Evolutionary conservation across 2,888 invertebrate genomes (phyloP), one percentile per base, ranked within the genome.

Genomic region (Dascillus cervinus): DNA sequence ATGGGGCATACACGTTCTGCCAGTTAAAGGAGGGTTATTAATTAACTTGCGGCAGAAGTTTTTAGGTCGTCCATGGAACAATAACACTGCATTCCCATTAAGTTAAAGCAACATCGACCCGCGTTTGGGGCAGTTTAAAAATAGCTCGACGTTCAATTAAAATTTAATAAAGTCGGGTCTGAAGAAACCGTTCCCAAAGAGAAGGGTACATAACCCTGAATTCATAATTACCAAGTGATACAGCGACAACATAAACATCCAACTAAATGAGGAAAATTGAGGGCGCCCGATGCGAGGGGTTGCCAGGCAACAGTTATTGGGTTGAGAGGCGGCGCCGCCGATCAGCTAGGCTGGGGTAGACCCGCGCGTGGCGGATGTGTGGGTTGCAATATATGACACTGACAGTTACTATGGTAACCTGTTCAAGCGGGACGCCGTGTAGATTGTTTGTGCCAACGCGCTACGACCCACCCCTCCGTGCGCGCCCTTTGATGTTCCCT

Each of bases 351-450:
- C 40, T 38, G 44, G 49, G 49, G 44, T 34, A 41, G 43, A 43
- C 43, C 46, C 51, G 53, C 52, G 54, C 50, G 47, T 45, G 37
- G 48, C 48, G 43, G 43, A 48, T 46, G 53, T 53, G 52, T 53
- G 49, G 49, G 52, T 42, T 44, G 52, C 47, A 41, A 48, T 45
- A 44, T 52, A 46, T 51, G 53, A 52, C 53, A 52, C 44, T 48
- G 50, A 46, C 48, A 44, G 54, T 55, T 48, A 41, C 53, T 43
- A 53, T 50, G 43, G 50, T 20, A 37, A 50, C 49, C 37, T 34
- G 37, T 30, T 34, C 35, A 44, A 39, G 43, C 45, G 42, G 47
- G 45, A 45, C 46, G 50, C 48, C 49, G 45, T 42, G 41, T 49
- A 41, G 41, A 46, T 47, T 49, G 47, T 49, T 46, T 50, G 45